These are phyloP conservation scores for Ursus arctos DNA, from an alignment of 2,113 vertebrate genomes.

Conservation along the genomic window DNA sequence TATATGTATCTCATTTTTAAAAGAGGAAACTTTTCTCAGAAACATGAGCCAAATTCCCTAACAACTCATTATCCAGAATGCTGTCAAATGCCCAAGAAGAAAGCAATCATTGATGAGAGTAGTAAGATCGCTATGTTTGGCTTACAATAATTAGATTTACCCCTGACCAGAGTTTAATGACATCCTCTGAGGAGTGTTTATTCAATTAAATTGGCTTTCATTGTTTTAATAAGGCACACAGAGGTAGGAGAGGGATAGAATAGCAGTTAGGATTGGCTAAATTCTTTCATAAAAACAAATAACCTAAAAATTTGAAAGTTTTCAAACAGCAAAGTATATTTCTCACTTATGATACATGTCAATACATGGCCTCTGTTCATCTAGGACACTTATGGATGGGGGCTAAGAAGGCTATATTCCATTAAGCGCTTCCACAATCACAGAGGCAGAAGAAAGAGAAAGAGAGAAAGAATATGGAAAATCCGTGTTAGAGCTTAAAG, in stretches of 20 bases:
- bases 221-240: not conserved
- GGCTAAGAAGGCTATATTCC: not conserved
- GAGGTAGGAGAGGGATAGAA: not conserved
- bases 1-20: not conserved
- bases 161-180: not conserved
- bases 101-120: not conserved
- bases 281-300: not conserved
- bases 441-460: not conserved
- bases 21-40: not conserved
- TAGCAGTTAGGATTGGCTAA: not conserved
- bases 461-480: not conserved
- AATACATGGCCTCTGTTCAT: not conserved
- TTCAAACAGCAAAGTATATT: not conserved
- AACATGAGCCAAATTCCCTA: not conserved
- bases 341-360: not conserved
- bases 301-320: not conserved
- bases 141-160: conserved; percentile 1
- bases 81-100: not conserved
- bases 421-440: not conserved
- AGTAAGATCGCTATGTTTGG: not conserved
- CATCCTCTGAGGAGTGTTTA: not conserved
- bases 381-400: not conserved
- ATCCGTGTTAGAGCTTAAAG: not conserved
- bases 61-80: not conserved
- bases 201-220: not conserved